Percentiles rank a stretch among this genome's conserved stretches.
Evolutionary conservation across 1,140 invertebrate genomes (phyloP).

Genomic region (Sinonovacula constricta): DNA sequence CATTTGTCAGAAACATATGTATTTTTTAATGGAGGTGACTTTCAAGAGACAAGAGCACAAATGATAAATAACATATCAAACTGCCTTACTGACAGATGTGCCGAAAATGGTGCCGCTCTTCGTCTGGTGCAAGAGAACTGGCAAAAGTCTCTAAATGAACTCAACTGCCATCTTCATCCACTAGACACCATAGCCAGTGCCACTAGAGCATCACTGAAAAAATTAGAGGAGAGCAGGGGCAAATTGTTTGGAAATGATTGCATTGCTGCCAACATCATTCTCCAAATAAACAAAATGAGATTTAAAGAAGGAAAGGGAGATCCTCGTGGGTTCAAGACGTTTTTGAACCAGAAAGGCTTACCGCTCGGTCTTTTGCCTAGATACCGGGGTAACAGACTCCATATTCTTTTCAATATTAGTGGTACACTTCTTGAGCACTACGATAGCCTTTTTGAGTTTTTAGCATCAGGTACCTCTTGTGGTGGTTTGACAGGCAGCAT

Average conservation of each 20-base stretch:
- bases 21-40: not conserved
- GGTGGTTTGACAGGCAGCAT: conserved; percentile 32
- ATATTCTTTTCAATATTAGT: not conserved
- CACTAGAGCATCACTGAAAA: not conserved
- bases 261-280: not conserved
- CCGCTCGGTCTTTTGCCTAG: not conserved
- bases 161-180: too few species aligned
- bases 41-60: not conserved
- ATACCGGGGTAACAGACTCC: not conserved
- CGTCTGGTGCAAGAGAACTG: not conserved
- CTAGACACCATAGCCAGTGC: conserved; percentile 1
- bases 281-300: not conserved
- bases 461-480: not conserved
- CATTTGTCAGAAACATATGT: conserved; percentile 12
- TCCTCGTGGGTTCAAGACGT: not conserved
- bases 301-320: not conserved
- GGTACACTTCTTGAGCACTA: not conserved
- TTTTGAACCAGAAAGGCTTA: not conserved
- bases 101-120: not conserved
- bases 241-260: not conserved
- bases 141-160: not conserved
- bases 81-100: not conserved
- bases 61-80: not conserved
- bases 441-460: not conserved
- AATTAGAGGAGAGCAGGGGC: not conserved